Evolutionary conservation across 2,797 vertebrate species (phyloP).

Genomic region (Masticophis lateralis): DNA sequence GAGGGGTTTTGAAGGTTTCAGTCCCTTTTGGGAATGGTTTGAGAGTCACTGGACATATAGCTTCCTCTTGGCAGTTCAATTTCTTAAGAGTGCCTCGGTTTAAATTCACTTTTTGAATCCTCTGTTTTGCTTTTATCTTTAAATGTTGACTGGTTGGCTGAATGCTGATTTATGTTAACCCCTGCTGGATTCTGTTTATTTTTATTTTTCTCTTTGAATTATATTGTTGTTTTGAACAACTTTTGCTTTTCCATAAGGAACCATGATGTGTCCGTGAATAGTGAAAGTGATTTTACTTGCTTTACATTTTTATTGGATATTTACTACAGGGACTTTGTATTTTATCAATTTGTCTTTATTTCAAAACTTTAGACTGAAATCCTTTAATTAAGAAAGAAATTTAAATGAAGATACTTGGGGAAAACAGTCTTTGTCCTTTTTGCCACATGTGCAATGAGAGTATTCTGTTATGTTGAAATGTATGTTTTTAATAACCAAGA

Average conservation of each 20-base stretch:
- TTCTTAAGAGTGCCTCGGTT: not conserved
- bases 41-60: not conserved
- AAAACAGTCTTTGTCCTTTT: not conserved
- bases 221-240: not conserved
- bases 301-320: not conserved
- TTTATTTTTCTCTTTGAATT: not conserved
- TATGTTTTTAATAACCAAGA: slow-evolving; percentile 53
- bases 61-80: not conserved
- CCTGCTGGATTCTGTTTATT: not conserved
- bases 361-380: not conserved
- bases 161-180: not conserved
- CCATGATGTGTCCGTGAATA: not conserved
- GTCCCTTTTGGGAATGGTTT: not conserved
- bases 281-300: not conserved
- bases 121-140: not conserved
- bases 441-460: not conserved
- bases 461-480: slow-evolving; percentile 41
- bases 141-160: not conserved
- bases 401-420: not conserved
- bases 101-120: not conserved
- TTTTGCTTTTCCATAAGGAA: not conserved
- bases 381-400: not conserved
- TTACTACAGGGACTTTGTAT: not conserved
- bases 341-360: not conserved
- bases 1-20: not conserved